A percentile compares a stretch with the other conserved stretches of the same genome.
phyloP scores from a whole-genome alignment of 2,113 vertebrate genomes.

The Percopsis transmontana region DNA sequence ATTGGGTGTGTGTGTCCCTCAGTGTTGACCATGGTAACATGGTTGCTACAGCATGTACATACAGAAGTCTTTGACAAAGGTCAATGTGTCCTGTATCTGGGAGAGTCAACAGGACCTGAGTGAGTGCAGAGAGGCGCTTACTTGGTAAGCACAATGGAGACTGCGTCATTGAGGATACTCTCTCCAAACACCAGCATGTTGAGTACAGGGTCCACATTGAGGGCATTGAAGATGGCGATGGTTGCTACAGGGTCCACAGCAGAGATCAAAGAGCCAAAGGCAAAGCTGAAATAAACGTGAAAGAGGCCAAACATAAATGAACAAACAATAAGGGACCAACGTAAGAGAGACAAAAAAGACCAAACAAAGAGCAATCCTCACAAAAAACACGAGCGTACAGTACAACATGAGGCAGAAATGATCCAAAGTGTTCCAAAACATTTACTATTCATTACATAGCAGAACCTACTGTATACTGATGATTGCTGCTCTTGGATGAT shows the following conservation, averaged over 20 bases:
- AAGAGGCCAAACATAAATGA: constrained; percentile 20
- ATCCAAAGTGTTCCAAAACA: neutral
- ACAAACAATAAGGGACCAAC: neutral
- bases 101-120: neutral
- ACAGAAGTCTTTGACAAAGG: constrained; percentile 1
- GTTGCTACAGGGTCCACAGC: constrained; percentile 97
- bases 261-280: constrained; percentile 97
- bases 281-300: constrained; percentile 83
- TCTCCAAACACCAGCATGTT: constrained; percentile 99
- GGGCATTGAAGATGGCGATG: constrained; percentile 98
- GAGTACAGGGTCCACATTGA: constrained; percentile 96
- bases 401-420: too few species aligned
- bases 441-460: too few species aligned
- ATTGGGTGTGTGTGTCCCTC: neutral
- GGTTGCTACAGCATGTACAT: neutral
- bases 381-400: neutral
- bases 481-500: too few species aligned
- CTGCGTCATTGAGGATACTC: constrained; percentile 97
- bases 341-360: neutral
- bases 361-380: neutral
- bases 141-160: constrained; percentile 98
- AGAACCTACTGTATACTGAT: too few species aligned
- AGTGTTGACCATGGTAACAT: neutral
- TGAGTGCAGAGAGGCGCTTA: constrained; percentile 61
- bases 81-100: neutral